Evolutionary conservation across 2,888 invertebrate genomes (phyloP).

Genomic region (Drosophila monieri): DNA sequence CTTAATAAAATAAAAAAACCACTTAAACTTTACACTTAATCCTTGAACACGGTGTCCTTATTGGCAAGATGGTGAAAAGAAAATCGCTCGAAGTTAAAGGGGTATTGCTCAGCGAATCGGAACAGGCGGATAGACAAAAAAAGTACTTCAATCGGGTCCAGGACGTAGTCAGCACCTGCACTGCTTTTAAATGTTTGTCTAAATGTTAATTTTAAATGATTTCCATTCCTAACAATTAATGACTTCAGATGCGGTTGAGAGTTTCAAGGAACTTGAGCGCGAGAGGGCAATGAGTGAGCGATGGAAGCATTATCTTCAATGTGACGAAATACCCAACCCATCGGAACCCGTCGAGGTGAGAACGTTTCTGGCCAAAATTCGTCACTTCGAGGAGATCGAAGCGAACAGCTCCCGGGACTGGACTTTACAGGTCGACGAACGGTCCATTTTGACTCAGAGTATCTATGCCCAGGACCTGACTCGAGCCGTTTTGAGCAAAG

Average conservation of each 20-base stretch:
- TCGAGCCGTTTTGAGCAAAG: constrained; percentile 34
- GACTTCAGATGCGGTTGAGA: constrained; percentile 41
- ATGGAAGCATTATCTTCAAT: constrained; percentile 72
- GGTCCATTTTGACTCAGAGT: constrained; percentile 72
- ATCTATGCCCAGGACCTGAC: constrained; percentile 64
- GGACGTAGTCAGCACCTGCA: constrained; percentile 52
- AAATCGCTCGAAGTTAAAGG: too few relatives aligned
- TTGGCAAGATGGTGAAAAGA: neutral
- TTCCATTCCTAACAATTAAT: rapidly evolving
- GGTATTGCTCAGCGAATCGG: constrained; percentile 53
- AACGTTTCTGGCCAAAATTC: constrained; percentile 59
- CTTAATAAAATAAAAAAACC: neutral
- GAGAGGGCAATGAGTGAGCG: constrained; percentile 32
- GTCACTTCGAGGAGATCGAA: constrained; percentile 54
- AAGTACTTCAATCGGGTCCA: constrained; percentile 53
- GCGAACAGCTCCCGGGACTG: constrained; percentile 62
- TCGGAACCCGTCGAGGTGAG: constrained; percentile 68
- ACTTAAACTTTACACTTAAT: neutral
- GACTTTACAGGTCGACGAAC: constrained; percentile 72
- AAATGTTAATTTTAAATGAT: neutral
- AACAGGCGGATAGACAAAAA: constrained; percentile 56
- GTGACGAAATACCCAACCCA: constrained; percentile 75
- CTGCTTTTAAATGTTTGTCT: constrained; percentile 53
- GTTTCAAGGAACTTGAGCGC: constrained; percentile 25
- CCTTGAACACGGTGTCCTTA: neutral